phyloP scores from a whole-genome alignment of 1,140 invertebrate genomes.

The Dryas iulia region DNA sequence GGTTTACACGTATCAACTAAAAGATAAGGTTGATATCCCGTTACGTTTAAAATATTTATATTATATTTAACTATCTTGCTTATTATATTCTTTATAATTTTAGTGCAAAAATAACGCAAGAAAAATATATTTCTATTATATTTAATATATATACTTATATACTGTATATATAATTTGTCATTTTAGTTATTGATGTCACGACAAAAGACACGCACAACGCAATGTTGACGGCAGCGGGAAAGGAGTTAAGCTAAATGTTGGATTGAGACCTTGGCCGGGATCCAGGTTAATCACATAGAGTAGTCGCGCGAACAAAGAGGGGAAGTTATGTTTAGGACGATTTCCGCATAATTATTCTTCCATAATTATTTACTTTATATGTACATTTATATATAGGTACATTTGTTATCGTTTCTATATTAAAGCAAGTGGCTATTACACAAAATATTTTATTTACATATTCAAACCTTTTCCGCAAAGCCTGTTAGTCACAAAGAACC shows the following conservation, averaged over 20 bases:
- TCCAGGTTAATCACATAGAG: constrained; percentile 42
- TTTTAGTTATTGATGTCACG: constrained; percentile 6
- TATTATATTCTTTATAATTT: too few relatives aligned
- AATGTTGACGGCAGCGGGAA: constrained; percentile 62
- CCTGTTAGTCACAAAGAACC: too few relatives aligned
- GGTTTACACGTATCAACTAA: too few relatives aligned
- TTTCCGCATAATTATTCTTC: constrained; percentile 15
- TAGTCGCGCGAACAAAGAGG: constrained; percentile 8
- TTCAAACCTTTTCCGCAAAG: too few relatives aligned
- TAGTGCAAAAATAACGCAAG: too few relatives aligned
- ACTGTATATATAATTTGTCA: neutral
- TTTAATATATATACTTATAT: too few relatives aligned
- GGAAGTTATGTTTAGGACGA: constrained; percentile 25
- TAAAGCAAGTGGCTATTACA: neutral
- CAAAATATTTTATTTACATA: too few relatives aligned
- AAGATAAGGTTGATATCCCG: too few relatives aligned
- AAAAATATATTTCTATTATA: too few relatives aligned
- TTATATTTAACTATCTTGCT: too few relatives aligned
- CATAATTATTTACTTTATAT: neutral
- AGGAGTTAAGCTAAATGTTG: constrained; percentile 48
- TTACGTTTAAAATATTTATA: too few relatives aligned
- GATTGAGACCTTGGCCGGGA: constrained; percentile 64
- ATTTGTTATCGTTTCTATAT: neutral
- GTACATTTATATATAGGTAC: too few relatives aligned
- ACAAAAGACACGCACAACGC: constrained; percentile 32